Percentiles rank a stretch among this genome's conserved stretches.
Conservation (phyloP, 2,113 vertebrate species). For the Raphicerus campestris region DNA sequence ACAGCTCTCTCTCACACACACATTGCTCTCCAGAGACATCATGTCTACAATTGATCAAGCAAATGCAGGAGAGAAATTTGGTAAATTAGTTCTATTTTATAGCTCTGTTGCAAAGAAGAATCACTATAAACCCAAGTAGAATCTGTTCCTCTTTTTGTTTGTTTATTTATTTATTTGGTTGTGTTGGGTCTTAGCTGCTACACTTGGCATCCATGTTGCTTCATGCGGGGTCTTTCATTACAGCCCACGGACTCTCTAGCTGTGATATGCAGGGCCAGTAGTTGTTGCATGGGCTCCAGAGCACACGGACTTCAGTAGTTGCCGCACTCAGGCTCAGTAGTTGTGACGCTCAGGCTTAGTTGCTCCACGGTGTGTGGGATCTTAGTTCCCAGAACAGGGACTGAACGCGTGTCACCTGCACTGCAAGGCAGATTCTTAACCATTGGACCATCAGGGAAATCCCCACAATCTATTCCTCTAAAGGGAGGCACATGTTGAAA, state of each 20-base stretch:
- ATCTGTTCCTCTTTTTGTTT: neutral
- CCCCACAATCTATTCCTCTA: neutral
- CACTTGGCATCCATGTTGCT: neutral
- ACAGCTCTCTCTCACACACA: neutral
- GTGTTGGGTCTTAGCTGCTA: neutral
- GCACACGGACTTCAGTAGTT: neutral
- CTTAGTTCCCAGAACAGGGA: neutral
- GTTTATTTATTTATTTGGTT: neutral
- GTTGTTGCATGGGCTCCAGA: neutral
- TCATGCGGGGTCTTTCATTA: rapidly evolving
- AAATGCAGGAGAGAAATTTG: neutral
- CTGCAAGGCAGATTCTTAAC: neutral
- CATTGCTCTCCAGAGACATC: neutral
- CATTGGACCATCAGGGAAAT: neutral
- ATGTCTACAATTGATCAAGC: neutral
- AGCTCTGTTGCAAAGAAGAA: neutral
- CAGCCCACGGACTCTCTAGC: neutral
- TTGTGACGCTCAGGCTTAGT: neutral
- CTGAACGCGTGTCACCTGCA: neutral
- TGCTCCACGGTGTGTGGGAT: neutral
- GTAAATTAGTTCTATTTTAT: neutral
- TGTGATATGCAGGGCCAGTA: neutral
- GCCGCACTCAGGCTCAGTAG: rapidly evolving
- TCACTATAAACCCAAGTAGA: neutral
- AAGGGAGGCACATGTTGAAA: neutral